Conservation (phyloP, 1,140 invertebrate species). For the Caenorhabditis latens region DNA sequence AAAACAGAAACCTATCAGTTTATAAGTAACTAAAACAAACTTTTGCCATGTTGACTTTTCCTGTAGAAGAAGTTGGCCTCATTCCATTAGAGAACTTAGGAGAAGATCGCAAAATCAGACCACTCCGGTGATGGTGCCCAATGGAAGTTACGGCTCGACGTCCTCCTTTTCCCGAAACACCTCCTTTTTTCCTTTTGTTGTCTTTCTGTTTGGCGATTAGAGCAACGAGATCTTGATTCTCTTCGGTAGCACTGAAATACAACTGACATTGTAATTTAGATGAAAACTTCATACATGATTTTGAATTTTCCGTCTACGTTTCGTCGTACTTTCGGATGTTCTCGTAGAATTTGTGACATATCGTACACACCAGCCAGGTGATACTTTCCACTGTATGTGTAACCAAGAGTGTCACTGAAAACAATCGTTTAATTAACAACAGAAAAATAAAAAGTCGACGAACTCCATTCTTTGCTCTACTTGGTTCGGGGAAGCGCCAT, state of each 20-base stretch:
- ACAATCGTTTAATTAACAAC: not conserved
- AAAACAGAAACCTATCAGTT: no score
- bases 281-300: not conserved
- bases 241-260: not conserved
- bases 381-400: conserved; percentile 18
- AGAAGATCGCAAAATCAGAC: not conserved
- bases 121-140: not conserved
- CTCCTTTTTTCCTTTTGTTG: not conserved
- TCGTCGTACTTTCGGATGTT: not conserved
- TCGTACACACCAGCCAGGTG: not conserved
- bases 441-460: not conserved
- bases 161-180: not conserved
- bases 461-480: conserved; percentile 41
- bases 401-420: conserved; percentile 15
- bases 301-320: not conserved
- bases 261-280: not conserved
- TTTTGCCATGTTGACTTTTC: no score
- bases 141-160: not conserved
- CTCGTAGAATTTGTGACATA: conserved; percentile 21
- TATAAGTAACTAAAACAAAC: no score
- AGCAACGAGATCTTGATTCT: conserved; percentile 9
- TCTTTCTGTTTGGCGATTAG: conserved; percentile 12
- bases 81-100: not conserved
- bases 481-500: conserved; percentile 1
- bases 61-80: not conserved